Evolutionary conservation across 2,113 vertebrate genomes (phyloP).

Genomic region (Eretmochelys imbricata): DNA sequence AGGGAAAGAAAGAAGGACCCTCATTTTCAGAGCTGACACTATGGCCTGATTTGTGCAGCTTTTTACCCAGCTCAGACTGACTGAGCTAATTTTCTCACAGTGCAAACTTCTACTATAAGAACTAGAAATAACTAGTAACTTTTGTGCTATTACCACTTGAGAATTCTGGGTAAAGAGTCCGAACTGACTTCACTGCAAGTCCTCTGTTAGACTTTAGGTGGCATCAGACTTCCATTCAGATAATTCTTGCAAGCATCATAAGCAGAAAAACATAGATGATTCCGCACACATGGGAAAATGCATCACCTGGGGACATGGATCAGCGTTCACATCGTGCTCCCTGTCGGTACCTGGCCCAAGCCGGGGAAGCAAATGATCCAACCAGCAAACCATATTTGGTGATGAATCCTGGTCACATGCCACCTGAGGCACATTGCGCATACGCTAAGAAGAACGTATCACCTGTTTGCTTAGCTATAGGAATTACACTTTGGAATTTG

Average conservation of each 20-base stretch:
- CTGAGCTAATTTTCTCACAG: slow-evolving; percentile 25
- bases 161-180: not conserved
- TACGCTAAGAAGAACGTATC: not conserved
- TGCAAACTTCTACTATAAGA: slow-evolving; percentile 17
- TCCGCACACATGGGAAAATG: not conserved
- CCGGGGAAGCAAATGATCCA: too few species aligned
- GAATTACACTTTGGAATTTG: not conserved
- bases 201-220: slow-evolving; percentile 63
- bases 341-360: not conserved
- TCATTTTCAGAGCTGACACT: slow-evolving; percentile 1
- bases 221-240: slow-evolving; percentile 42
- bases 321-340: not conserved
- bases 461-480: not conserved
- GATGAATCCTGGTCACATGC: too few species aligned
- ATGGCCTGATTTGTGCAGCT: accelerated
- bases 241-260: not conserved
- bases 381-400: too few species aligned
- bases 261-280: not conserved
- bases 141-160: not conserved
- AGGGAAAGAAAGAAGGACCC: not conserved
- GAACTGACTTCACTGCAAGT: slow-evolving; percentile 17
- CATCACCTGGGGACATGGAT: not conserved
- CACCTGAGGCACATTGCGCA: too few species aligned
- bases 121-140: slow-evolving; percentile 18
- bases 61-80: not conserved